Evolutionary conservation across 1,140 invertebrate genomes (phyloP).

Genomic region (Nomia melanderi): DNA sequence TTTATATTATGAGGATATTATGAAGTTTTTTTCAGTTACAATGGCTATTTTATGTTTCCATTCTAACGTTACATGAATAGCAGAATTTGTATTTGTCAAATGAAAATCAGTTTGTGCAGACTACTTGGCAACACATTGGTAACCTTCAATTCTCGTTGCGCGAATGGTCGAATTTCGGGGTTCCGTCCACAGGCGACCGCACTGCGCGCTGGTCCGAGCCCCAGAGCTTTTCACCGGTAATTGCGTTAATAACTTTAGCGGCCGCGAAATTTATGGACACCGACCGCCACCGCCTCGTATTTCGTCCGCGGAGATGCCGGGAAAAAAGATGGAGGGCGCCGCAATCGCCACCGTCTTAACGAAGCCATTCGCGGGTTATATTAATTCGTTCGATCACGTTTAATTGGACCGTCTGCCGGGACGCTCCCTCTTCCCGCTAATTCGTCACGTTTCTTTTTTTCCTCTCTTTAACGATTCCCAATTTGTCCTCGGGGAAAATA

Average conservation of each 20-base stretch:
- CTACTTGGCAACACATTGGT: no score
- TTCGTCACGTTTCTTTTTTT: slow-evolving; percentile 30
- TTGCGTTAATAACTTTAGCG: slow-evolving; percentile 51
- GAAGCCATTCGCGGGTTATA: slow-evolving; percentile 27
- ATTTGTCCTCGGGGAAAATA: neutral
- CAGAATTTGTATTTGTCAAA: no score
- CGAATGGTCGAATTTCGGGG: no score
- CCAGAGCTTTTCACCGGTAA: slow-evolving; percentile 34
- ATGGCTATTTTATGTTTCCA: no score
- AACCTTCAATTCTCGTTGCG: no score
- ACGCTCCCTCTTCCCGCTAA: neutral
- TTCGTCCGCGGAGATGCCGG: neutral
- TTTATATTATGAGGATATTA: no score
- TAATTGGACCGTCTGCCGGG: slow-evolving; percentile 7
- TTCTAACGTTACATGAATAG: no score
- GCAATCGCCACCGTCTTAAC: no score
- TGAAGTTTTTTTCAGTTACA: no score
- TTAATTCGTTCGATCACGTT: slow-evolving; percentile 29
- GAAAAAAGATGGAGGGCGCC: neutral
- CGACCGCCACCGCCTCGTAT: no score
- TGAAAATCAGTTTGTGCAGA: no score
- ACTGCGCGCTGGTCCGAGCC: neutral
- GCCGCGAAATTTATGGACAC: slow-evolving; percentile 34
- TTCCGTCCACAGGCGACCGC: no score
- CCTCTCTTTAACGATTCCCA: slow-evolving; percentile 21